phyloP scores from a whole-genome alignment of 1,140 invertebrate species.

The Meloidogyne hapla region DNA sequence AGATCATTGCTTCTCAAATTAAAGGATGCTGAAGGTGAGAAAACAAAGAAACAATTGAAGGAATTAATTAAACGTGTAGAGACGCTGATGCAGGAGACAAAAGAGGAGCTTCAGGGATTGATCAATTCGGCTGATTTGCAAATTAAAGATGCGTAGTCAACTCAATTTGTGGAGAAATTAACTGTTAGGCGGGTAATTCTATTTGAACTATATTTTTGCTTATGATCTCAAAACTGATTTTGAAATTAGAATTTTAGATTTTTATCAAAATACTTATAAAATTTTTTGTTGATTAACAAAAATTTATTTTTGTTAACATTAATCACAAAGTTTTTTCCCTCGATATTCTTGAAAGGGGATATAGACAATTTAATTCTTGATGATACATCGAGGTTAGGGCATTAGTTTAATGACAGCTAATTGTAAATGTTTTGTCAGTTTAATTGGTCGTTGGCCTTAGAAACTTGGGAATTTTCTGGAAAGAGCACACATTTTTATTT shows the following conservation, averaged over 20 bases:
- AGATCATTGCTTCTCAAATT: constrained; percentile 3
- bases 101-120: neutral
- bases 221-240: neutral
- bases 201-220: neutral
- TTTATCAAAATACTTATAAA: neutral
- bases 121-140: neutral
- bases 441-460: constrained; percentile 1
- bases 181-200: neutral
- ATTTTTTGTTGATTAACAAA: neutral
- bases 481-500: neutral
- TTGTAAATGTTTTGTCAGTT: neutral
- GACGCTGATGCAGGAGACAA: neutral
- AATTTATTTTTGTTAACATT: neutral
- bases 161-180: neutral
- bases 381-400: neutral
- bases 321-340: neutral
- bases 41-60: neutral
- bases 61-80: neutral
- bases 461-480: neutral
- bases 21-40: neutral
- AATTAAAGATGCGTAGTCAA: neutral
- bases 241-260: neutral
- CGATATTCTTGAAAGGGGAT: neutral
- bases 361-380: neutral
- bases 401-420: neutral